A percentile compares a stretch with the other conserved stretches of the same genome.
These are phyloP conservation scores for Oreochromis mossambicus DNA, from an alignment of 2,797 vertebrate genomes.

Conservation along the genomic window DNA sequence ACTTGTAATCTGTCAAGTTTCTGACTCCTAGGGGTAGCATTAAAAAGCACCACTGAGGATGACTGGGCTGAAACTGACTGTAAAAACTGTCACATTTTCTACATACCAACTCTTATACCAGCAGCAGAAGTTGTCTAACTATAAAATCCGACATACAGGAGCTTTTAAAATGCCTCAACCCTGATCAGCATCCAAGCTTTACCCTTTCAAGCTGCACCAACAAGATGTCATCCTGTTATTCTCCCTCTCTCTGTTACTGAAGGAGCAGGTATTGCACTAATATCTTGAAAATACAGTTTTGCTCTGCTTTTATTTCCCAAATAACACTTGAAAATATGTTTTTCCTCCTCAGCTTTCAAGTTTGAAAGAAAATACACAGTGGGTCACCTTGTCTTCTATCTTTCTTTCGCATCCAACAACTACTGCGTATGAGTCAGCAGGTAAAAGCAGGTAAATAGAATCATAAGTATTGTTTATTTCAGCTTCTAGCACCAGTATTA, in stretches of 20 bases:
- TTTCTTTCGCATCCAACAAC: not conserved
- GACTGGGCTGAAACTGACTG: not conserved
- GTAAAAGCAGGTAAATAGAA: not conserved
- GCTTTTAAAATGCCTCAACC: not conserved
- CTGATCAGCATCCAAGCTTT: not conserved
- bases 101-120: not conserved
- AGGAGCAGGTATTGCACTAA: not conserved
- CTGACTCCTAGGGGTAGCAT: not conserved
- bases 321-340: not conserved
- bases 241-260: not conserved
- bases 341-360: not conserved
- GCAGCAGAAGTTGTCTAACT: not conserved
- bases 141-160: not conserved
- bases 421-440: not conserved
- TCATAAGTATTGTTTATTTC: not conserved
- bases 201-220: not conserved
- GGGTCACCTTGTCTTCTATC: not conserved
- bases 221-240: not conserved
- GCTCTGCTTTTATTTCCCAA: slow-evolving; percentile 7
- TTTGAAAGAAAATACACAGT: not conserved
- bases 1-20: not conserved
- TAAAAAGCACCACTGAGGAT: not conserved
- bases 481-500: not conserved
- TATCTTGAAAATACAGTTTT: not conserved
- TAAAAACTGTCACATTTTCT: not conserved